Evolutionary conservation across 2,113 vertebrate genomes (phyloP).

Genomic region (Microtus montanus): DNA sequence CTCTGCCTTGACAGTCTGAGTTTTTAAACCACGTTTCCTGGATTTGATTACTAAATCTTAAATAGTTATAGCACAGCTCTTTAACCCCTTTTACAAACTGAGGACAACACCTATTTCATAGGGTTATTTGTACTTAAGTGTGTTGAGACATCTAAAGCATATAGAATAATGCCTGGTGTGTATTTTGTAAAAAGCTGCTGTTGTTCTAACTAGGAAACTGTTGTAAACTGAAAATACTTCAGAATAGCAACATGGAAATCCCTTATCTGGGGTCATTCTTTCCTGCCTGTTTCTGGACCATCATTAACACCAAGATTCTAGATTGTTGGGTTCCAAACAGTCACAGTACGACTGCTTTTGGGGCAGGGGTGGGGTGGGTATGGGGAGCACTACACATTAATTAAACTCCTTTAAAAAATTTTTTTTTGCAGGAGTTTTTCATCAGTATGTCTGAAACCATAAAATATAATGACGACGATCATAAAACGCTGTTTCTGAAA

Average conservation of each 20-base stretch:
- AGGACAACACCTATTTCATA: background rate
- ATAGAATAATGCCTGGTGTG: background rate
- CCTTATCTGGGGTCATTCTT: background rate
- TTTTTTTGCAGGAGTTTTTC: slow-evolving; percentile 89
- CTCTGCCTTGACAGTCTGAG: background rate
- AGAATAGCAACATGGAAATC: background rate
- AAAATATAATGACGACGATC: slow-evolving; percentile 97
- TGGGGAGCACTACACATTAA: slow-evolving; percentile 5
- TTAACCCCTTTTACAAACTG: background rate
- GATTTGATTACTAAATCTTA: background rate
- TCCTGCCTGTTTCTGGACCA: background rate
- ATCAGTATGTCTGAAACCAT: slow-evolving; percentile 98
- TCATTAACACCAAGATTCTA: background rate
- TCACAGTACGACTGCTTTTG: background rate
- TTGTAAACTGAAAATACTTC: background rate
- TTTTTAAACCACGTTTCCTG: background rate
- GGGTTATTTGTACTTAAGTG: background rate
- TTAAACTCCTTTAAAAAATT: background rate
- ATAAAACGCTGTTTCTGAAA: slow-evolving; percentile 98
- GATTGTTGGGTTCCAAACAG: background rate
- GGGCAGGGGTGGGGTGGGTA: background rate
- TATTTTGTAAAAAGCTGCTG: background rate
- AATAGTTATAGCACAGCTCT: background rate
- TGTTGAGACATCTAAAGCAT: background rate
- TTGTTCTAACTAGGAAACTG: background rate